A percentile compares a stretch with the other conserved stretches of the same genome.
Evolutionary conservation across 2,888 invertebrate species (phyloP).

Genomic region (Chaetoderma sp.): DNA sequence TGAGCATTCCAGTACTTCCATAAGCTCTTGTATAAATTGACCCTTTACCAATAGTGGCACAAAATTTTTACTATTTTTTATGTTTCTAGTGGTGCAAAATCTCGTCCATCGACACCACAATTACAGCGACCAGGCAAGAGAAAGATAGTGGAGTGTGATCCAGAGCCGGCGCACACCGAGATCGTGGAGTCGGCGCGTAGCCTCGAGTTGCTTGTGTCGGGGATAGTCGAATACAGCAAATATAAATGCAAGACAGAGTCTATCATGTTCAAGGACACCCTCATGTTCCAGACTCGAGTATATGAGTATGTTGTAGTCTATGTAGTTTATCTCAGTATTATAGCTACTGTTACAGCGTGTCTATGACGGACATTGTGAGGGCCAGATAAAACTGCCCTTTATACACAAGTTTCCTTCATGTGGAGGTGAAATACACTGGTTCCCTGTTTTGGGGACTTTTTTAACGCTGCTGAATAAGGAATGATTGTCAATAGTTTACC

Average conservation of each 20-base stretch:
- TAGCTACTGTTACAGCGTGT: neutral
- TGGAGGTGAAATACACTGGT: too few species aligned
- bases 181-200: slow-evolving; percentile 56
- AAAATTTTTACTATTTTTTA: too few species aligned
- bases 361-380: too few species aligned
- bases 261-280: slow-evolving; percentile 66
- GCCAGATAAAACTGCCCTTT: too few species aligned
- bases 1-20: too few species aligned
- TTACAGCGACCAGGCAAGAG: slow-evolving; percentile 56
- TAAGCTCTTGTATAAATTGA: too few species aligned
- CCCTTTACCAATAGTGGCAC: too few species aligned
- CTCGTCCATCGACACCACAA: slow-evolving; percentile 33
- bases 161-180: slow-evolving; percentile 64
- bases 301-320: slow-evolving; percentile 62
- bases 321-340: too few species aligned
- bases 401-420: too few species aligned
- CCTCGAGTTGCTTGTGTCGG: slow-evolving; percentile 64
- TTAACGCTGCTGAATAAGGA: too few species aligned
- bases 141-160: slow-evolving; percentile 68
- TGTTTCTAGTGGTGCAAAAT: slow-evolving; percentile 28
- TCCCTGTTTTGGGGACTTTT: too few species aligned
- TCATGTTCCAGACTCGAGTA: slow-evolving; percentile 68
- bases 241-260: slow-evolving; percentile 60
- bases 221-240: slow-evolving; percentile 64
- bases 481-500: too few species aligned